phyloP scores from a whole-genome alignment of 2,797 vertebrate species.

The Parauchenoglanis punctatus region DNA sequence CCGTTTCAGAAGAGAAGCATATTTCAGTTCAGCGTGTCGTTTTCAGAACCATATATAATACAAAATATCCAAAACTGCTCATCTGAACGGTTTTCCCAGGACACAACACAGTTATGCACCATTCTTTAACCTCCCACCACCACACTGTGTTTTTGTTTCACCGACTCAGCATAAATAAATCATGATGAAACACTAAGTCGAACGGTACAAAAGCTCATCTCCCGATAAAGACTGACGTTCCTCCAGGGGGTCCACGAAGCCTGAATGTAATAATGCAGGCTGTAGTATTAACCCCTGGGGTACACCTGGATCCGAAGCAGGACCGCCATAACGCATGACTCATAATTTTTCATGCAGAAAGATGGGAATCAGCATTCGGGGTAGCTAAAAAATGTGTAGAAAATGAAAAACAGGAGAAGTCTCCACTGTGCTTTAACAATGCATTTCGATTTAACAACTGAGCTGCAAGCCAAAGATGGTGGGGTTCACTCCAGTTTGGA shows the following conservation, averaged over 20 bases:
- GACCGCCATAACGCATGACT: conserved; percentile 63
- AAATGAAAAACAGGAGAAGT: conserved; percentile 17
- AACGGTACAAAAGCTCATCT: conserved; percentile 58
- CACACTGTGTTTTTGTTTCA: conserved; percentile 6
- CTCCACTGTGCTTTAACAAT: conserved; percentile 6
- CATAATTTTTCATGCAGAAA: conserved; percentile 55
- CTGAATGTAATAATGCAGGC: conserved; percentile 51
- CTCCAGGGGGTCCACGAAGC: conserved; percentile 52
- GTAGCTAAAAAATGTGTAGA: conserved; percentile 44
- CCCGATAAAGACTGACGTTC: conserved; percentile 48
- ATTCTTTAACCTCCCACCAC: not conserved
- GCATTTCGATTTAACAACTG: conserved; percentile 24
- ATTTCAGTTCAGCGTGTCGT: not conserved
- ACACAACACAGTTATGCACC: not conserved
- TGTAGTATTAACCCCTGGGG: conserved; percentile 46
- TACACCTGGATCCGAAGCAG: conserved; percentile 49
- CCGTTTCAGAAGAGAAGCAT: not conserved
- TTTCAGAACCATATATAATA: not conserved
- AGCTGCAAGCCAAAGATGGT: conserved; percentile 12
- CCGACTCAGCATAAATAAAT: conserved; percentile 48
- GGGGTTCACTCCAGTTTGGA: conserved; percentile 21
- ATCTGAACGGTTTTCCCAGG: not conserved
- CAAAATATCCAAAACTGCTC: not conserved
- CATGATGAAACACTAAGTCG: conserved; percentile 55
- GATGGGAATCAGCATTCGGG: conserved; percentile 57